Base-by-base conservation (phyloP, 2,113 vertebrate genomes). In the Pterocles gutturalis region DNA sequence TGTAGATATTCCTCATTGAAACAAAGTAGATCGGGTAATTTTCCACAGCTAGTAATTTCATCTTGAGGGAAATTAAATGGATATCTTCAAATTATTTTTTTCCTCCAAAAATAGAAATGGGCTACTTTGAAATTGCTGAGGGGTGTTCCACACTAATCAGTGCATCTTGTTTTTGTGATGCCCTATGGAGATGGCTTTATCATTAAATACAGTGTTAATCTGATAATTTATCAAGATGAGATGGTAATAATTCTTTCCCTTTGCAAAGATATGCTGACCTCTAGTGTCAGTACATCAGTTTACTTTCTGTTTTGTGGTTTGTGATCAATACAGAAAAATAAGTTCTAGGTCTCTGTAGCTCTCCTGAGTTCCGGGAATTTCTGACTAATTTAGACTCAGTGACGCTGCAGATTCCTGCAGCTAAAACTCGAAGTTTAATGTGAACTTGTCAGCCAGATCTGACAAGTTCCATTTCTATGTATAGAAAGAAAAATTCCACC, bases 251-350 rank as follows among this genome's bases (percentile, higher is more conserved):
- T 81, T 43, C 51, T 77, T 93, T 96, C 24, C 54, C 58, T 82
- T 58, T 71, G 73, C 83, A 64, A 49, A 96, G 93, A 38, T 75
- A 69, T 65, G 76, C 79, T 97, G 97, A 96, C 95, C 94, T 96
- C 94, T 93, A 55, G 53, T 92, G 96, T 86, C 91, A 93, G 45
- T 69, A 83, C 8, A 26, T 49, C 72, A 13, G 14, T 87, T 95
- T 73, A 54, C 96, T 89, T 95, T 80, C 78, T 94, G 28, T 41
- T 58, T 53, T 89, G 83, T 62, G 58, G 66, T 71, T 58, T 90
- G 38, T 60, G 78, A 94, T 97, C 93, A 55, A 87, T 96, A 89
- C 29, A 33, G 87, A 87, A 96, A 97, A 96, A 58, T 45, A 82
- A 87, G 46, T 89, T 93, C 61, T 66, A 72, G 33, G 71, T 87